Evolutionary conservation across 2,888 invertebrate genomes (phyloP).

Genomic region (Polylopha cassiicola): DNA sequence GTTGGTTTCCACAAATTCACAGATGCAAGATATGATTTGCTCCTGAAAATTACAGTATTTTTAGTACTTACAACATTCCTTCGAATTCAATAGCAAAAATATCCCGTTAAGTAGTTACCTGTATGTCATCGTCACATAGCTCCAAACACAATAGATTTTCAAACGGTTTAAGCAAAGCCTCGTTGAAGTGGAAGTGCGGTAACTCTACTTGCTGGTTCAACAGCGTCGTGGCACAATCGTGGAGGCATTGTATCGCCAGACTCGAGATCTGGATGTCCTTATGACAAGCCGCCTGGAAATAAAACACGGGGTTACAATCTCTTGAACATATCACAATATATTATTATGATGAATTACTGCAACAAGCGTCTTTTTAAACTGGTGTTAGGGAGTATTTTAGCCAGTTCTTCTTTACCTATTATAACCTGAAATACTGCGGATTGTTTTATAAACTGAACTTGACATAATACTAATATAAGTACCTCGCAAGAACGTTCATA

Average conservation of each 20-base stretch:
- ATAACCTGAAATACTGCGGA: too few species aligned
- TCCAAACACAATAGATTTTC: conserved; percentile 96
- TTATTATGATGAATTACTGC: too few species aligned
- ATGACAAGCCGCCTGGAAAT: conserved; percentile 89
- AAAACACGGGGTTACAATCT: too few species aligned
- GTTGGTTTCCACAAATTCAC: conserved; percentile 97
- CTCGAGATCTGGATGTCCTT: conserved; percentile 92
- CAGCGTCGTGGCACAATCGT: conserved; percentile 92
- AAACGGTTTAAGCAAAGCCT: conserved; percentile 95
- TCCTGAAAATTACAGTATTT: conserved; percentile 74
- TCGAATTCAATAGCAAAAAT: neutral
- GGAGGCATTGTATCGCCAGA: conserved; percentile 93
- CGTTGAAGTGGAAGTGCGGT: conserved; percentile 96
- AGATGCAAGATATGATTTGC: conserved; percentile 94
- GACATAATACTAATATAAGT: too few species aligned
- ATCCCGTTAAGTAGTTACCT: conserved; percentile 69
- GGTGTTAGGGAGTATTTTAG: too few species aligned
- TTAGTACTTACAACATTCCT: neutral
- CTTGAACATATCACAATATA: too few species aligned
- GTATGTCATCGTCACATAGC: conserved; percentile 94
- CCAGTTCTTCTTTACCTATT: too few species aligned
- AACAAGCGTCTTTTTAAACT: too few species aligned
- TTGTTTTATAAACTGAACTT: too few species aligned
- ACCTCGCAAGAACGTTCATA: too few species aligned
- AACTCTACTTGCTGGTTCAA: conserved; percentile 92